A percentile compares a stretch with the other conserved stretches of the same genome.
Conservation (phyloP, 2,888 invertebrate genomes). For the Thera obeliscata region DNA sequence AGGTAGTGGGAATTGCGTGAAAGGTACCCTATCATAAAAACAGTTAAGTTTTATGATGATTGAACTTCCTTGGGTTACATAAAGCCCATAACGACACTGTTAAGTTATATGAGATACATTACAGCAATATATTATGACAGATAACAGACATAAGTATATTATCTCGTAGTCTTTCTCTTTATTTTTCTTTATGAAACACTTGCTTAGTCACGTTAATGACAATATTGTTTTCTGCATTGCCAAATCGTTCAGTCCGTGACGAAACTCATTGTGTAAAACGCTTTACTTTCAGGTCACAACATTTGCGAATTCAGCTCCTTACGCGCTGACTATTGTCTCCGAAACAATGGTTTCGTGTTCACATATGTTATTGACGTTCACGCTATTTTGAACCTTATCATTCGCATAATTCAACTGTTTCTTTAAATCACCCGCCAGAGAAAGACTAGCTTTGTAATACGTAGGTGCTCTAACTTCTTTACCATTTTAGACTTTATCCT, state of each 20-base stretch:
- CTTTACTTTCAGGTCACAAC: conserved; percentile 39
- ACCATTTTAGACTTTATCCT: conserved; percentile 13
- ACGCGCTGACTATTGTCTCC: conserved; percentile 54
- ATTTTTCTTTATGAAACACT: neutral
- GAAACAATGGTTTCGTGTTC: conserved; percentile 52
- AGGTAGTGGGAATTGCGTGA: conserved; percentile 13
- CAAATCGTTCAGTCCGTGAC: conserved; percentile 31
- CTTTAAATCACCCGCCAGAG: neutral
- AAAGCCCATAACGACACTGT: conserved; percentile 7
- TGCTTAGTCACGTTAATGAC: conserved; percentile 18
- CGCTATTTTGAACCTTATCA: conserved; percentile 10
- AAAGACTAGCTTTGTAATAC: conserved; percentile 1
- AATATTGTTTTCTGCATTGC: conserved; percentile 26
- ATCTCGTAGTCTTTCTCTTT: neutral
- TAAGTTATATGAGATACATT: conserved; percentile 5
- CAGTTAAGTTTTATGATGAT: conserved; percentile 28
- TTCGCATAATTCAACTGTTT: conserved; percentile 6
- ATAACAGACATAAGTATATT: neutral
- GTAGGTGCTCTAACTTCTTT: neutral
- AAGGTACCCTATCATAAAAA: conserved; percentile 25
- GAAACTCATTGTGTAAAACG: conserved; percentile 42
- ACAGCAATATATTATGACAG: conserved; percentile 7
- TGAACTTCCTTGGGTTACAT: conserved; percentile 20
- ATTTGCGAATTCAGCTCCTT: conserved; percentile 57
- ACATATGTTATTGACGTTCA: conserved; percentile 16